A percentile compares a stretch with the other conserved stretches of the same genome.
These are phyloP conservation scores for Heliconius himera DNA, from an alignment of 1,140 invertebrate species.

Conservation along the genomic window DNA sequence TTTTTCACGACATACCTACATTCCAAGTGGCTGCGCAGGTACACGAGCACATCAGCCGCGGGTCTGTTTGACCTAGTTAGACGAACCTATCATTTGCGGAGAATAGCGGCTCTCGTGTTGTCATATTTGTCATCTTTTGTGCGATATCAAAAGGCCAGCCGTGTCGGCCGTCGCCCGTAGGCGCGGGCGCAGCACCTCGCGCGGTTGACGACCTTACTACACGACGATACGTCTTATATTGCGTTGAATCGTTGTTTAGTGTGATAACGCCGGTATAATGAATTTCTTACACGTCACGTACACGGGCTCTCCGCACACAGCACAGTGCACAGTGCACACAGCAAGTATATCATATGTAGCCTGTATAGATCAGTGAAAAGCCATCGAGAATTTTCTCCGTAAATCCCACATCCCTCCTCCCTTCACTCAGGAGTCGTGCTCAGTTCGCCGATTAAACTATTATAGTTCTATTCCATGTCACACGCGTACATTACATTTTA, in stretches of 20 bases:
- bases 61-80: slow-evolving; percentile 20
- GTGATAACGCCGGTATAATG: slow-evolving; percentile 13
- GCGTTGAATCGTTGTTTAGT: not conserved
- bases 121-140: slow-evolving; percentile 31
- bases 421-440: not conserved
- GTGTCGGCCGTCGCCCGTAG: slow-evolving; percentile 14
- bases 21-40: not conserved
- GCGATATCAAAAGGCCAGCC: slow-evolving; percentile 28
- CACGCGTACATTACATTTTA: no score
- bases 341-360: no score
- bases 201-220: not conserved
- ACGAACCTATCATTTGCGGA: slow-evolving; percentile 18
- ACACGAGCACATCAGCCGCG: not conserved
- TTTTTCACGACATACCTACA: not conserved
- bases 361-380: no score
- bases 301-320: not conserved
- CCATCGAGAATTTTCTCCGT: not conserved
- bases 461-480: no score
- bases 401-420: no score
- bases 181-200: not conserved
- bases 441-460: not conserved
- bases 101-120: slow-evolving; percentile 21
- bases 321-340: no score
- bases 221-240: not conserved
- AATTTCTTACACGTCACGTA: not conserved